phyloP scores from a whole-genome alignment of 2,888 invertebrate genomes.

The Trissolcus brochymenae region DNA sequence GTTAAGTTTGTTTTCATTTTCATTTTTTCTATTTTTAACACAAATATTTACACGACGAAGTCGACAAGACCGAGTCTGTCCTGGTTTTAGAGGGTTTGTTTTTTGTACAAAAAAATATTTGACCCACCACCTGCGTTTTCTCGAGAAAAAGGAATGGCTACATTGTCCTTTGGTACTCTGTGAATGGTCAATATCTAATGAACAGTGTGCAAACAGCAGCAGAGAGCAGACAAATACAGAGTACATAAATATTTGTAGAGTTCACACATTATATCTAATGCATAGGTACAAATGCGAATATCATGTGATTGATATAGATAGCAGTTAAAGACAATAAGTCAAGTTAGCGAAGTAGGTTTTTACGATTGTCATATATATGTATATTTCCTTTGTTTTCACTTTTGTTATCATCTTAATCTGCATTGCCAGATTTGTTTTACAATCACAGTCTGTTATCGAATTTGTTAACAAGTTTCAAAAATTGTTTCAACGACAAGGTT shows the following conservation, averaged over 20 bases:
- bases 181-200: conserved; percentile 49
- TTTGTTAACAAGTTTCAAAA: no score
- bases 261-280: conserved; percentile 55
- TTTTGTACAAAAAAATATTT: conserved; percentile 37
- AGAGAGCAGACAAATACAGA: conserved; percentile 56
- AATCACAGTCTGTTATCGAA: no score
- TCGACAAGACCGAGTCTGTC: conserved; percentile 15
- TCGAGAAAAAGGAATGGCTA: conserved; percentile 40
- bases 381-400: conserved; percentile 13
- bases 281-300: conserved; percentile 58
- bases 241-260: conserved; percentile 55
- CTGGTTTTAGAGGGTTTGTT: not conserved
- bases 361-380: conserved; percentile 59
- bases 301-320: conserved; percentile 65
- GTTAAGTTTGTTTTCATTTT: conserved; percentile 12
- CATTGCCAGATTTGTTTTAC: no score
- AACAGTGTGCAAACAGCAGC: conserved; percentile 57
- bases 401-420: no score
- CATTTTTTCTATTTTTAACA: conserved; percentile 45
- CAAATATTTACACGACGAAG: conserved; percentile 50
- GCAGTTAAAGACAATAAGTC: conserved; percentile 64
- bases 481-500: no score
- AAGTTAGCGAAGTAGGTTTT: conserved; percentile 67
- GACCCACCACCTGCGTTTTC: conserved; percentile 34
- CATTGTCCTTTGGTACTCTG: conserved; percentile 26